phyloP scores from a whole-genome alignment of 2,113 vertebrate species.

The Dinomys branickii region DNA sequence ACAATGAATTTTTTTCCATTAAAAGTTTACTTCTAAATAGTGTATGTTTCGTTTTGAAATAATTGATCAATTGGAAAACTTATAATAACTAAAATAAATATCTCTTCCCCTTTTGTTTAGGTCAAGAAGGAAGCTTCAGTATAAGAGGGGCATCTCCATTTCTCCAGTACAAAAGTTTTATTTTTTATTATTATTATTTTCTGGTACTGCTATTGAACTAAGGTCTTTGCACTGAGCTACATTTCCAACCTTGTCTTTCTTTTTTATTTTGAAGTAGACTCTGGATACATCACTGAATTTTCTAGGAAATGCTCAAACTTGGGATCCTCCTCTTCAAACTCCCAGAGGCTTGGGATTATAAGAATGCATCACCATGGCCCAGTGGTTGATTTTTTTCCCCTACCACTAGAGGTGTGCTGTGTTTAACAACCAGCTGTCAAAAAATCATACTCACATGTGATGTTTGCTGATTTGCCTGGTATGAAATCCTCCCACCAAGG shows the following conservation, averaged over 20 bases:
- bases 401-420: background rate
- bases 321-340: background rate
- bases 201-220: background rate
- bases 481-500: background rate
- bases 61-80: background rate
- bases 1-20: background rate
- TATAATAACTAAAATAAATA: background rate
- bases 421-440: background rate
- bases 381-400: background rate
- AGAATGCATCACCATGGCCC: background rate
- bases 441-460: background rate
- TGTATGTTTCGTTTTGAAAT: constrained; percentile 14
- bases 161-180: background rate
- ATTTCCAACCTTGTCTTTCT: background rate
- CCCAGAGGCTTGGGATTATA: background rate
- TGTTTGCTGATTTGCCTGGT: background rate
- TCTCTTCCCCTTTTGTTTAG: background rate
- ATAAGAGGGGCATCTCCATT: background rate
- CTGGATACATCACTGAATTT: background rate
- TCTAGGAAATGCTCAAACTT: background rate
- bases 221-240: background rate
- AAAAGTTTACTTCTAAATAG: constrained; percentile 9
- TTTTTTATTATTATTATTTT: background rate
- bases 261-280: background rate
- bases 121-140: background rate